Evolutionary conservation across 2,113 vertebrate genomes (phyloP), one percentile per base, ranked within the genome.

Genomic region (Cryptotis parvus): DNA sequence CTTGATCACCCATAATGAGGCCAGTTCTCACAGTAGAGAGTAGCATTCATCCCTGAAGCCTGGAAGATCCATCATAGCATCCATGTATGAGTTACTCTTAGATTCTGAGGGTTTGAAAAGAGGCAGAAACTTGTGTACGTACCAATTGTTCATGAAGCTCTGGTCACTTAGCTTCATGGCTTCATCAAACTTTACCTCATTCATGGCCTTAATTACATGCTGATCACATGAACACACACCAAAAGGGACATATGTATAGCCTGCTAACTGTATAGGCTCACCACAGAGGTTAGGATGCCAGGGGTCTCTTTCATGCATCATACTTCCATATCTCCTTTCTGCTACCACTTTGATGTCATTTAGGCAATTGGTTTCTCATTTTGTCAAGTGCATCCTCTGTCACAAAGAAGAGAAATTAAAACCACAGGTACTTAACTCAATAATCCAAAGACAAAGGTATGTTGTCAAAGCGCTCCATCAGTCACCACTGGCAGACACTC

Each of bases 101-200:
- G 96, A 94, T 72, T 98, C 94, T 4, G 99, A 98, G 0, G 99
- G 98, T 80, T 98, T 98, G 94, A 99, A 97, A 63, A 99, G 99
- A 27, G 98, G 99, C 96, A 99, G 97, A 66, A 99, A 97, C 96
- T 99, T 99, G 96, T 99, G 99, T 0, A 99, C 99, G 1, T 99
- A 99, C 99, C 99, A 99, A 98, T 99, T 99, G 96, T 99, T 99
- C 96, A 99, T 98, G 97, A 99, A 99, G 91, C 99, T 99, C 98
- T 98, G 98, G 97, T 99, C 99, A 96, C 99, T 98, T 93, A 99
- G 98, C 93, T 99, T 99, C 86, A 99, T 81, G 1, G 99, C 99
- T 0, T 99, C 99, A 0, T 99, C 98, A 31, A 98, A 99, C 58
- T 98, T 98, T 58, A 97, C 97, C 76, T 99, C 99, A 4, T 96